Evolutionary conservation across 2,797 vertebrate species (phyloP).

Genomic region (Zenarchopterus dispar): DNA sequence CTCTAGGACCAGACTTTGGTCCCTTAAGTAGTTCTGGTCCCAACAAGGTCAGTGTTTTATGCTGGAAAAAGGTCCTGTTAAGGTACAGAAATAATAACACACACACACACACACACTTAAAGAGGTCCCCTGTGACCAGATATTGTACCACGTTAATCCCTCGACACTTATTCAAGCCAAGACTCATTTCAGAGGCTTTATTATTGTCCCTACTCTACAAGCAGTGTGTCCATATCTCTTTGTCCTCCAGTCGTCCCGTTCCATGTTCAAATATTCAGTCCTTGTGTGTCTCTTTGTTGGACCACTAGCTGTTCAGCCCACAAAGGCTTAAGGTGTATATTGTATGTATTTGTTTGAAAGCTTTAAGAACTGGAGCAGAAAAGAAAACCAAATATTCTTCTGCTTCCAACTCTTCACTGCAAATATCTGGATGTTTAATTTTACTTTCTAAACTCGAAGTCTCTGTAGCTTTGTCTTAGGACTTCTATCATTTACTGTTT

Average conservation of each 20-base stretch:
- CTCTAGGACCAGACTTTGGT: too few species aligned
- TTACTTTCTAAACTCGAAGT: too few species aligned
- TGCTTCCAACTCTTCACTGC: too few species aligned
- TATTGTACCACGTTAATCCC: constrained; percentile 68
- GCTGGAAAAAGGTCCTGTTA: too few species aligned
- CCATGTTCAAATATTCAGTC: neutral
- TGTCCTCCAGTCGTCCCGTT: constrained; percentile 20
- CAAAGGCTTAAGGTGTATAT: neutral
- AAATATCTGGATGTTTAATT: too few species aligned
- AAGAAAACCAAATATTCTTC: too few species aligned
- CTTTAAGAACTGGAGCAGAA: neutral
- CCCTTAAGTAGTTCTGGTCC: too few species aligned
- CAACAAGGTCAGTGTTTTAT: too few species aligned
- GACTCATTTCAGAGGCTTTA: constrained; percentile 43
- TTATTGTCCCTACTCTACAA: constrained; percentile 18
- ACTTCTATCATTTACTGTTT: too few species aligned
- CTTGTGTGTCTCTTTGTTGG: neutral
- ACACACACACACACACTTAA: constrained; percentile 36
- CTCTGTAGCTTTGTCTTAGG: too few species aligned
- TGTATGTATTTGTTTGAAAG: neutral
- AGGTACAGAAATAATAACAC: neutral
- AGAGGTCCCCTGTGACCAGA: constrained; percentile 51
- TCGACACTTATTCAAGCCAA: constrained; percentile 63
- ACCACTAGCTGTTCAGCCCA: neutral
- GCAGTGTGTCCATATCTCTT: constrained; percentile 29